A percentile compares a stretch with the other conserved stretches of the same genome.
Conservation (phyloP, 2,797 vertebrate genomes). For the Salarias fasciatus region DNA sequence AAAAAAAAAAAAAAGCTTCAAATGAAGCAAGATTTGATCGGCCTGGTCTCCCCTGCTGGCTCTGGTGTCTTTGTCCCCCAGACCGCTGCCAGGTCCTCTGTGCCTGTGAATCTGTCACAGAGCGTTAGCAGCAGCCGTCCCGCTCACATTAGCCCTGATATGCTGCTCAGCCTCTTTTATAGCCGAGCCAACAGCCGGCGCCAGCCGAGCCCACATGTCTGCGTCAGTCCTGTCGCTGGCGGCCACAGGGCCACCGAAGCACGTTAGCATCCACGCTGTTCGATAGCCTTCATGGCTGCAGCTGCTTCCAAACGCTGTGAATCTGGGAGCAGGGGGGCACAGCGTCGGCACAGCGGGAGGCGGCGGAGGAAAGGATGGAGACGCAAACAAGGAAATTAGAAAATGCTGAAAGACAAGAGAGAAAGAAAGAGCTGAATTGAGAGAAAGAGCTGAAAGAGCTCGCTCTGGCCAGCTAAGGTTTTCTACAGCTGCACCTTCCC, state of each 20-base stretch:
- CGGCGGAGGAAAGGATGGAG: not conserved
- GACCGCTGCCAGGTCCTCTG: slow-evolving; percentile 37
- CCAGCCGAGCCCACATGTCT: slow-evolving; percentile 17
- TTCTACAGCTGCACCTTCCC: no score
- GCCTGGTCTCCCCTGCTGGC: slow-evolving; percentile 16
- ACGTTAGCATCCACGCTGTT: slow-evolving; percentile 41
- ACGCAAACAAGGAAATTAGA: not conserved
- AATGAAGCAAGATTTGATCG: not conserved
- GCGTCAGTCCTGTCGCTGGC: slow-evolving; percentile 36
- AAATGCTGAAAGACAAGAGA: no score
- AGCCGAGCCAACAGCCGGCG: slow-evolving; percentile 39
- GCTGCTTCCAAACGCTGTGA: slow-evolving; percentile 8
- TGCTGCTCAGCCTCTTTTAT: slow-evolving; percentile 41
- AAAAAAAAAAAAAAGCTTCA: slow-evolving; percentile 19
- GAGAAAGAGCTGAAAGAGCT: no score
- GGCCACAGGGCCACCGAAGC: slow-evolving; percentile 39
- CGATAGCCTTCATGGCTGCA: slow-evolving; percentile 35
- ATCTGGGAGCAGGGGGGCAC: slow-evolving; percentile 16
- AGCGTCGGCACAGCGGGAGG: no score
- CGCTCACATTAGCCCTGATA: slow-evolving; percentile 47
- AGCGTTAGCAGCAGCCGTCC: slow-evolving; percentile 38
- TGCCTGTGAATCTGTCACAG: slow-evolving; percentile 49
- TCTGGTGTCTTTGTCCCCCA: slow-evolving; percentile 36
- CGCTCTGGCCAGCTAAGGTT: no score
- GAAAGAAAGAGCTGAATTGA: no score